These are phyloP conservation scores for Passer domesticus DNA, from an alignment of 2,113 vertebrate species.

Conservation along the genomic window DNA sequence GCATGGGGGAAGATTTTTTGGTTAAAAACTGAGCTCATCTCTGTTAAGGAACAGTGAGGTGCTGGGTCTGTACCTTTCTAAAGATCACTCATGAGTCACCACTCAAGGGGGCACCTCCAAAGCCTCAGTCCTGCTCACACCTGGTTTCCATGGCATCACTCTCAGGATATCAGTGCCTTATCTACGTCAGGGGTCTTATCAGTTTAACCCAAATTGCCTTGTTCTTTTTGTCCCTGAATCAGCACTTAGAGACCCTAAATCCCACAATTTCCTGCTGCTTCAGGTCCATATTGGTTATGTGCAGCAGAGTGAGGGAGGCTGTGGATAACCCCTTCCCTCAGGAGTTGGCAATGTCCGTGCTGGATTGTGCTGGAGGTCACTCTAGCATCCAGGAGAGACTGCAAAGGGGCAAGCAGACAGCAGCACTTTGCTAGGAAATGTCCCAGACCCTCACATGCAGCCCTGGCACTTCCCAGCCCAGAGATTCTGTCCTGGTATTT, in stretches of 20 bases:
- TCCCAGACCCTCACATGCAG: not conserved
- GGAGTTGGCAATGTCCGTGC: not conserved
- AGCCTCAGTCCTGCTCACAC: not conserved
- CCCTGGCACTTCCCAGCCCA: not conserved
- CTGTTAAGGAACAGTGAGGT: not conserved
- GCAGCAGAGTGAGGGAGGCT: not conserved
- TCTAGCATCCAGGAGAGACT: not conserved
- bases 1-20: not conserved
- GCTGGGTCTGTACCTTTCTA: not conserved
- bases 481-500: not conserved
- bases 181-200: not conserved
- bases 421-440: not conserved
- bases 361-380: not conserved
- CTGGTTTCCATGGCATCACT: not conserved
- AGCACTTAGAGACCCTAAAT: not conserved
- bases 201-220: not conserved
- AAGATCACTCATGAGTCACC: not conserved
- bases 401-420: not conserved
- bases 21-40: not conserved
- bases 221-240: not conserved
- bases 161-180: not conserved
- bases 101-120: not conserved
- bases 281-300: fast-evolving
- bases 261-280: not conserved
- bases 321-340: not conserved